A percentile compares a stretch with the other conserved stretches of the same genome.
Conservation (phyloP, 2,797 vertebrate species). For the Gymnothorax javanicus region DNA sequence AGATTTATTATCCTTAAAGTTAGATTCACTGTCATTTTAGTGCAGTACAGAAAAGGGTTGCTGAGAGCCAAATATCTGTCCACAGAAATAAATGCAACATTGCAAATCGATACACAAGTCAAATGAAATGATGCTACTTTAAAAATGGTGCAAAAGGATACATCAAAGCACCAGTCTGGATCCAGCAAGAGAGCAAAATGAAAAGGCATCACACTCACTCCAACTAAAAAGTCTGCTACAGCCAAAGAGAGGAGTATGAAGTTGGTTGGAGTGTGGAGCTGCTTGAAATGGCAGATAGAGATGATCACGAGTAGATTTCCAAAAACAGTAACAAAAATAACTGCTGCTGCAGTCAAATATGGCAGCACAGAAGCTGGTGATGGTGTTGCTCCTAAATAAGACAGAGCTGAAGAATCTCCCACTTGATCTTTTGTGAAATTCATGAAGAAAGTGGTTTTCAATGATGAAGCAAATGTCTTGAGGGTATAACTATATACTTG, state of each 20-base stretch:
- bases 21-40: no score
- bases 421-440: not conserved
- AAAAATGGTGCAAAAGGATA: no score
- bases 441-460: not conserved
- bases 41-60: no score
- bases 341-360: conserved; percentile 38
- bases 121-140: no score
- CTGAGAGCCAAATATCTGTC: no score
- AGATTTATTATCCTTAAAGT: no score
- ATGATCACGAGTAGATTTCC: conserved; percentile 50
- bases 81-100: no score
- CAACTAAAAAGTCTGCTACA: conserved; percentile 43
- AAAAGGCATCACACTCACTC: conserved; percentile 46
- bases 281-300: conserved; percentile 48
- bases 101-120: no score
- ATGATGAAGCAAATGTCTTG: not conserved
- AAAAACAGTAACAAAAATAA: conserved; percentile 47
- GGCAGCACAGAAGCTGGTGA: conserved; percentile 33
- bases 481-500: not conserved
- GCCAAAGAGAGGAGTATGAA: no score
- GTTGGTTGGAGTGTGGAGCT: conserved; percentile 48
- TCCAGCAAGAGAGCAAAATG: conserved; percentile 42
- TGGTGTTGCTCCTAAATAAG: not conserved
- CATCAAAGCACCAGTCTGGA: no score
- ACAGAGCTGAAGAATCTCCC: not conserved